Evolutionary conservation across 2,888 invertebrate genomes (phyloP), one percentile per base, ranked within the genome.

Genomic region (Limulus polyphemus): DNA sequence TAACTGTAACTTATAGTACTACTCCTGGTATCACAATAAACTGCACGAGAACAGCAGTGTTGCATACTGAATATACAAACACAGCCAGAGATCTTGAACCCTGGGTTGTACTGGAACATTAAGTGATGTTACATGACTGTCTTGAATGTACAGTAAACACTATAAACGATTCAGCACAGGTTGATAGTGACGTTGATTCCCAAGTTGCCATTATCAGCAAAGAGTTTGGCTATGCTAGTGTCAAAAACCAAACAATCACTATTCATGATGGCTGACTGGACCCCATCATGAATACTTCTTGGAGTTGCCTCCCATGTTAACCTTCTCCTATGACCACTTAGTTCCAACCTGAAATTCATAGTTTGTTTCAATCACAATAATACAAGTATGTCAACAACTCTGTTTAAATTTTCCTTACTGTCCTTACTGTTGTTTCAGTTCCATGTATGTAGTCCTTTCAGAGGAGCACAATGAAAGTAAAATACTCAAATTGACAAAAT

Each of bases 221-320:
- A 99, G 65, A 97, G 82, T 79, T 97, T 93, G 68, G 99, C 99
- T 75, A 95, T 92, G 69, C 91, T 90, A 60, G 95, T 94, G 78
- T 99, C 99, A 79, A 99, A 99, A 67, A 98, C 95, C 67, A 99
- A 84, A 77, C 99, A 99, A 80, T 99, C 99, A 46, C 94, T 95
- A 75, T 92, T 94, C 79, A 91, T 84, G 73, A 99, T 99, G 57
- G 98, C 98, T 17, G 92, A 90, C 57, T 94, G 90, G 32, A 99
- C 94, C 63, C 99, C 98, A 81, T 99, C 99, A 75, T 98, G 98
- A 74, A 99, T 99, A 60, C 94, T 94, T 59, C 97, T 83, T 0
- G 99, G 98, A 82, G 95, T 95, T 5, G 98, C 98, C 79, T 99
- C 99, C 98, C 99, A 99, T 11, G 95, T 97, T 61, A 99, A 82